phyloP scores from a whole-genome alignment of 2,797 vertebrate species.

The Botia almorhae region DNA sequence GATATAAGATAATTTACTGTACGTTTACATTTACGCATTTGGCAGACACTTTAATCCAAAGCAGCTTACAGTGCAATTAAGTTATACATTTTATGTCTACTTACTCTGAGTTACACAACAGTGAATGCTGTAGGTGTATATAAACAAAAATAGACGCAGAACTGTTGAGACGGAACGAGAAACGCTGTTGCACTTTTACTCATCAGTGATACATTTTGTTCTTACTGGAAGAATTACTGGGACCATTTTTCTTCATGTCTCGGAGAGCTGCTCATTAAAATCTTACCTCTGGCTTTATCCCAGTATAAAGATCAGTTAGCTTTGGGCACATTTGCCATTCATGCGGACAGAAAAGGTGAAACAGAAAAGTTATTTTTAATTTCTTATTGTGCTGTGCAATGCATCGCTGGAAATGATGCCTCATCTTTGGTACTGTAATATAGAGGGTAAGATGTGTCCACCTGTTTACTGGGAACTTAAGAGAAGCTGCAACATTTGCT shows the following conservation, averaged over 20 bases:
- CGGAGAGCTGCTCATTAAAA: slow-evolving; percentile 49
- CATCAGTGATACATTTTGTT: slow-evolving; percentile 9
- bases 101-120: neutral
- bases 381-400: neutral
- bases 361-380: neutral
- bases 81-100: no score
- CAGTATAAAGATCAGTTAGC: slow-evolving; percentile 15
- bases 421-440: neutral
- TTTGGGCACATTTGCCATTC: neutral
- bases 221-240: neutral
- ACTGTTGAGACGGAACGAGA: neutral
- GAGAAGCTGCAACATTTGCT: neutral
- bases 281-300: slow-evolving; percentile 48
- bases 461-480: neutral
- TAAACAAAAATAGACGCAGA: neutral
- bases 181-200: neutral
- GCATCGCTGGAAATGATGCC: neutral
- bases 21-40: no score
- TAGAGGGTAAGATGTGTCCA: no score
- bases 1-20: no score
- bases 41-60: no score
- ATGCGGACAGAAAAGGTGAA: slow-evolving; percentile 26
- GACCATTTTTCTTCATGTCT: slow-evolving; percentile 15
- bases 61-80: no score
- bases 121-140: neutral